Base-by-base conservation (phyloP, 2,797 vertebrate genomes). In the Siniperca scherzeri region DNA sequence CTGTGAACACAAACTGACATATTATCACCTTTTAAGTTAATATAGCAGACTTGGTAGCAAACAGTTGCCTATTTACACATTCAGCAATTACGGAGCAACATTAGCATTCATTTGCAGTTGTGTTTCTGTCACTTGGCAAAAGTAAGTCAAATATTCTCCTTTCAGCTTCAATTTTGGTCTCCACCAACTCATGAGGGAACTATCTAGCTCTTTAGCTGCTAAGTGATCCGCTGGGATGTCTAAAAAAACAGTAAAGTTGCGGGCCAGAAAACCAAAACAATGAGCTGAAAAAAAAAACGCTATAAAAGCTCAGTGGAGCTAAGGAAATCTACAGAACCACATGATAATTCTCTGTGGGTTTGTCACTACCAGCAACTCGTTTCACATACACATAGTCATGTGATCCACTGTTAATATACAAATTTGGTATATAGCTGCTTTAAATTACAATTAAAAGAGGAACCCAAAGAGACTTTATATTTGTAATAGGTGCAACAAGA, bases 401-500 rank as follows among this genome's bases (percentile, higher is more conserved):
- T 17, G 14, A 30, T 25, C 19, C 7, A 14, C 40, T 56, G 14
- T 14, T 21, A 30, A 71, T 33, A 60, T 30, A 30, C 17, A 57
- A 64, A 25, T 25, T 25, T 55, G 25, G 12, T 74, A 69, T 40
- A 42, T 27, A 27, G n/a, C 52, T 74, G 52, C 30, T 67, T 50
- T 13, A 4, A 44, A 33, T 40, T 59, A 2, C 11, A 46, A 21
- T 14, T 38, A 57, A 17, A 40, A 22, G 2, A 22, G 25, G 14
- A 68, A 52, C 13, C 7, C 19, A 46, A 27, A 48, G 52, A 66
- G 1, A 42, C 4, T 11, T 27, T 19, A 21, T 25, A 70, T 55
- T 59, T 75, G 14, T 70, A 25, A 62, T 4, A 60, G 25, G 40
- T 60, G n/a, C 65, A 70, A 55, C 30, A 74, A 59, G 38, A 64